Conservation (phyloP, 2,888 invertebrate species). For the Morpho helenor region DNA sequence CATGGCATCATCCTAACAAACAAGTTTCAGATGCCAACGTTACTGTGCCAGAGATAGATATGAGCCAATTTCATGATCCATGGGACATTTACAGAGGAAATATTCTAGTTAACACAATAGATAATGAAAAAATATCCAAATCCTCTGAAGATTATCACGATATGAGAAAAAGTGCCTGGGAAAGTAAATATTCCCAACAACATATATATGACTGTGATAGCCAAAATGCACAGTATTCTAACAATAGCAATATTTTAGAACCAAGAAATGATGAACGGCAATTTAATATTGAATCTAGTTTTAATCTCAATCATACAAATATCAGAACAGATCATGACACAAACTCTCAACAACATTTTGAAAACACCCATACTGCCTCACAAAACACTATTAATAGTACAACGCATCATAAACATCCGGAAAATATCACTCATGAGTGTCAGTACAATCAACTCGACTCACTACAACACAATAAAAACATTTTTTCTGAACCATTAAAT, state of each 20-base stretch:
- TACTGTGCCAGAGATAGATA: slow-evolving; percentile 40
- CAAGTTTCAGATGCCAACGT: slow-evolving; percentile 40
- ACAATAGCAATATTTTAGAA: slow-evolving; percentile 9
- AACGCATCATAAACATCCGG: background rate
- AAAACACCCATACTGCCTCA: too few species aligned
- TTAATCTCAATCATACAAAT: slow-evolving; percentile 6
- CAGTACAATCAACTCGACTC: slow-evolving; percentile 23
- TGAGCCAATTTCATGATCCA: slow-evolving; percentile 80
- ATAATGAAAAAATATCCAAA: slow-evolving; percentile 31
- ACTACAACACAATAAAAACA: slow-evolving; percentile 25
- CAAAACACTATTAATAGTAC: background rate
- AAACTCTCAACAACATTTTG: slow-evolving; percentile 23
- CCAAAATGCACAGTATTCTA: slow-evolving; percentile 24
- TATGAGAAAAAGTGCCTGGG: slow-evolving; percentile 58
- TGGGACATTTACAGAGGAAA: slow-evolving; percentile 85
- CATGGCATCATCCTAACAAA: slow-evolving; percentile 65
- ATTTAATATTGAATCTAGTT: slow-evolving; percentile 18
- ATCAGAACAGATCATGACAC: background rate
- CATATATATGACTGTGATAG: slow-evolving; percentile 28
- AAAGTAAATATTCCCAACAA: slow-evolving; percentile 38
- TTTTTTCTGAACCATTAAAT: slow-evolving; percentile 23
- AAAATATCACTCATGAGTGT: slow-evolving; percentile 20
- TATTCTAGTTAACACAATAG: slow-evolving; percentile 51
- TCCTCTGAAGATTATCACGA: slow-evolving; percentile 44
- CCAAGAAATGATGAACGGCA: slow-evolving; percentile 12